Base-by-base conservation (phyloP, 92 coral and sea anemone species). In the Phymanthus crucifer region DNA sequence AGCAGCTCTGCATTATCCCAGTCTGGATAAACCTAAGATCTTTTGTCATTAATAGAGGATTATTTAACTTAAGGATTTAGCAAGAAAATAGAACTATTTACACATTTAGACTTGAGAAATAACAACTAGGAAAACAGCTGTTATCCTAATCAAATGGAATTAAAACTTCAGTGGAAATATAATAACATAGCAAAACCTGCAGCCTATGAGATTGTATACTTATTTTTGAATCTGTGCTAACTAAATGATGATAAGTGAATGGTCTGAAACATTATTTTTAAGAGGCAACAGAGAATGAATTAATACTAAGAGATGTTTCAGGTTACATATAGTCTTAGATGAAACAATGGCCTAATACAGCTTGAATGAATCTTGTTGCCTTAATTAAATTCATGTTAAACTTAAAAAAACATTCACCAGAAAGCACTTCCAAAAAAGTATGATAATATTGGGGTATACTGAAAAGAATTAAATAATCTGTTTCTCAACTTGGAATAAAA, bases 11-110 rank as follows among this genome's bases (percentile, higher is more conserved):
- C 26, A 7, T 54, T 19, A 14, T 8, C 21, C 24, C 24, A 54
- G 26, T 21, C 27, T 21, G 64, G 1, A 26, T 21, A 54, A 54
- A 6, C 27, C 64, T 21, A 21, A 54, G 31, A 24, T 24, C 27
- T 54, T n/a, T 4, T 54, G 29, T 21, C 64, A 54, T 54, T 24
- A 19, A 24, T 21, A 54, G 8, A 54, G 64, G 64, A 54, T 54
- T 54, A 54, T 54, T 54, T 54, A 21, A 54, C 64, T 54, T 54
- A 54, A 54, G 64, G 64, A 54, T 54, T 54, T 21, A 54, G 64
- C 8, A 54, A 54, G 64, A 54, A 54, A 21, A 24, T 54, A 54
- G 64, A 54, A 54, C 27, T 21, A 6, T 54, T 54, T 24, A 54
- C 27, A 54, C 27, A 54, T 54, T 5, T 54, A 54, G 64, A 54